Evolutionary conservation across 2,113 vertebrate genomes (phyloP).

Genomic region (Sorex fumeus): DNA sequence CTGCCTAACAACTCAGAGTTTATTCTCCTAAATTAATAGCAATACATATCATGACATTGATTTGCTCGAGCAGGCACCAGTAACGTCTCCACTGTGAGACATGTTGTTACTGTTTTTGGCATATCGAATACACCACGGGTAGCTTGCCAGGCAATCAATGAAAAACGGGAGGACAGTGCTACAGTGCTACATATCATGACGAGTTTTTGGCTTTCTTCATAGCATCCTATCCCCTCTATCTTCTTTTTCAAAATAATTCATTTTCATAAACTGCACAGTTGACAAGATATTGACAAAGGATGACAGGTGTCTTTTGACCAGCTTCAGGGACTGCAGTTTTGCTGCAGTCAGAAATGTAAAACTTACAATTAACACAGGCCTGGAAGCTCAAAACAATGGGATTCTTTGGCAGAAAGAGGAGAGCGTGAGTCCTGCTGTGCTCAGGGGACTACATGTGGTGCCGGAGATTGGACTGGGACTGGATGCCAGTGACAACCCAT

Average conservation of each 20-base stretch:
- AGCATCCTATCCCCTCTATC: slow-evolving; percentile 59
- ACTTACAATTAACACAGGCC: background rate
- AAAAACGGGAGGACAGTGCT: too few species aligned
- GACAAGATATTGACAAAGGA: background rate
- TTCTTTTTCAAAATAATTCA: slow-evolving; percentile 42
- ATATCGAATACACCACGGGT: too few species aligned
- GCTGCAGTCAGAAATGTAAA: background rate
- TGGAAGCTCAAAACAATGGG: background rate
- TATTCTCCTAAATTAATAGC: slow-evolving; percentile 50
- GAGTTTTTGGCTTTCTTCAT: slow-evolving; percentile 52
- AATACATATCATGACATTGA: background rate
- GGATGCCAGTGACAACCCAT: too few species aligned
- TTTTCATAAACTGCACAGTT: slow-evolving; percentile 18
- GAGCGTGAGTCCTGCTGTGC: too few species aligned
- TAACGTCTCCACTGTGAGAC: too few species aligned
- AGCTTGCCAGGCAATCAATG: too few species aligned
- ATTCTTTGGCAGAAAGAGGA: too few species aligned
- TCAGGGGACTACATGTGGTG: too few species aligned
- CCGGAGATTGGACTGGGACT: too few species aligned
- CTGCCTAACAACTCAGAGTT: background rate
- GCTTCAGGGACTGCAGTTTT: background rate
- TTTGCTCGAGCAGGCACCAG: too few species aligned
- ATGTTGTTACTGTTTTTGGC: too few species aligned
- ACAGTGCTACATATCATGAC: background rate
- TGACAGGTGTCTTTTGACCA: background rate